Conservation (phyloP, 2,888 invertebrate genomes). For the Meteorus colon region DNA sequence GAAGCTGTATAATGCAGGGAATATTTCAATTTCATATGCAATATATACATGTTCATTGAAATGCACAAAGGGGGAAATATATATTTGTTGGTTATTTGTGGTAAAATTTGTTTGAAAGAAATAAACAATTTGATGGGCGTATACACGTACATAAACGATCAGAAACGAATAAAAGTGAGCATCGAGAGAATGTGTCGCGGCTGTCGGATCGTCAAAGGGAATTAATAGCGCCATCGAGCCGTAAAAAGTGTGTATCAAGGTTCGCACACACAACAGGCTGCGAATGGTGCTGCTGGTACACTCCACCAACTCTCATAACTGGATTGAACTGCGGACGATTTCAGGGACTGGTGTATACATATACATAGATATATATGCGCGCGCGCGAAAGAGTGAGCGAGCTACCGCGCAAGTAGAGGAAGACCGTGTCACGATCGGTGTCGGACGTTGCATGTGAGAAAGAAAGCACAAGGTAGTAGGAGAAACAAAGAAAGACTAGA, state of each 20-base stretch:
- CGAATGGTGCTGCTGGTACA: constrained; percentile 11
- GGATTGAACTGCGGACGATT: constrained; percentile 19
- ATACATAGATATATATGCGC: neutral
- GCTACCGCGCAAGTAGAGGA: constrained; percentile 19
- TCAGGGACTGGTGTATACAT: neutral
- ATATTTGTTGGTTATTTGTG: neutral
- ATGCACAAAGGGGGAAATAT: neutral
- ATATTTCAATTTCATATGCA: neutral
- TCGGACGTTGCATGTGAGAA: constrained; percentile 18
- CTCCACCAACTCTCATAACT: constrained; percentile 10
- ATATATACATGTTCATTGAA: neutral
- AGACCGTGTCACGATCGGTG: constrained; percentile 39
- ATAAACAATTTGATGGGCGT: constrained; percentile 21
- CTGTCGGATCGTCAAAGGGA: constrained; percentile 65
- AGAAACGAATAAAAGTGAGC: constrained; percentile 32
- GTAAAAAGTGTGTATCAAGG: constrained; percentile 63
- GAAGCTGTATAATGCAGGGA: too few species aligned
- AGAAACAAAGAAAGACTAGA: constrained; percentile 37
- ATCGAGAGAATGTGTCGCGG: constrained; percentile 49
- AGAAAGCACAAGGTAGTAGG: constrained; percentile 26
- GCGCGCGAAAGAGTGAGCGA: neutral
- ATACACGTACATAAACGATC: constrained; percentile 19
- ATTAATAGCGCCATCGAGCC: constrained; percentile 64
- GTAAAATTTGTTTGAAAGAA: constrained; percentile 9
- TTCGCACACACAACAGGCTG: constrained; percentile 36